Evolutionary conservation across 1,140 invertebrate genomes (phyloP).

Genomic region (Aphelenchoides avenae): DNA sequence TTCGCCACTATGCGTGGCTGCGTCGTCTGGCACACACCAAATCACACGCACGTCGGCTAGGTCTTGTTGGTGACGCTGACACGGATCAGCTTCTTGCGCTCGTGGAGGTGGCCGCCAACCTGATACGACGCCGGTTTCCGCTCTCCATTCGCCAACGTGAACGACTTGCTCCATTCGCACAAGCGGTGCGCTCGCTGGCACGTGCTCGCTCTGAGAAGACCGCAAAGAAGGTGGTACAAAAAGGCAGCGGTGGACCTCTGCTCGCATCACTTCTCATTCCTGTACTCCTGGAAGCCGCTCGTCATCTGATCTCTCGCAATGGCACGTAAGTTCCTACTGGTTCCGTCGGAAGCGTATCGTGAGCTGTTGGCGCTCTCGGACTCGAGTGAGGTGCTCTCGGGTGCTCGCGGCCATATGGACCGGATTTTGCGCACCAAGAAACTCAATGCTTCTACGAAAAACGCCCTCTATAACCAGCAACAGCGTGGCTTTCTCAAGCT

Average conservation of each 20-base stretch:
- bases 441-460: slow-evolving; percentile 6
- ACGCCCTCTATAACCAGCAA: slow-evolving; percentile 12
- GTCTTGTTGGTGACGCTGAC: neutral
- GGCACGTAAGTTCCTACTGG: slow-evolving; percentile 14
- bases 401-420: neutral
- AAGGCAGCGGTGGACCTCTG: slow-evolving; percentile 8
- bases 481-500: slow-evolving; percentile 9
- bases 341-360: slow-evolving; percentile 14
- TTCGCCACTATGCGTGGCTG: neutral
- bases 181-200: neutral
- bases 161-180: neutral
- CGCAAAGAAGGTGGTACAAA: slow-evolving; percentile 15
- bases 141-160: slow-evolving; percentile 1
- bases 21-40: slow-evolving; percentile 5
- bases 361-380: neutral
- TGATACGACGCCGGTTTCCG: neutral
- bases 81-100: slow-evolving; percentile 3
- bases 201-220: neutral
- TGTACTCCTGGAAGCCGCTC: slow-evolving; percentile 4
- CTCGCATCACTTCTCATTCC: slow-evolving; percentile 15
- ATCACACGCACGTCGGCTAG: neutral
- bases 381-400: neutral
- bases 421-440: neutral
- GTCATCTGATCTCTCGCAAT: neutral
- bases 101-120: slow-evolving; percentile 12